Percentiles rank a stretch among this genome's conserved stretches.
Evolutionary conservation across 2,888 invertebrate genomes (phyloP).

Genomic region (Orthonychiurus folsomi): DNA sequence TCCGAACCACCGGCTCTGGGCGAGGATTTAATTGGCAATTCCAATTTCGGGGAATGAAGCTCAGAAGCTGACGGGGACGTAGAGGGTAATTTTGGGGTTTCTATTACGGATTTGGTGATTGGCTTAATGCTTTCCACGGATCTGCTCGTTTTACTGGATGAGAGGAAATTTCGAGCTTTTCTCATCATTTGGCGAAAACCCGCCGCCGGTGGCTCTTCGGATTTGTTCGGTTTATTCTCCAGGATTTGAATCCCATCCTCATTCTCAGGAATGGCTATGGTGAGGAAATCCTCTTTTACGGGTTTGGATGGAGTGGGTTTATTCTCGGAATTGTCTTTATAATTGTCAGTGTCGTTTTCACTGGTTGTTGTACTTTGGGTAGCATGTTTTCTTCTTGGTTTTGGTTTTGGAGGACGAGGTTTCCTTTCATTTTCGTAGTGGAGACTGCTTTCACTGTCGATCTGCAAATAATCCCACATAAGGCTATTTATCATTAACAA

Average conservation of each 20-base stretch:
- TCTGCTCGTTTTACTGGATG: not conserved
- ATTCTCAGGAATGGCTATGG: not conserved
- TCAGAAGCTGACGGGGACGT: no score
- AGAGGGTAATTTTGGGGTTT: not conserved
- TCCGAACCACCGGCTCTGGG: no score
- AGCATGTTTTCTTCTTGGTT: not conserved
- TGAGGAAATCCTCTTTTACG: not conserved
- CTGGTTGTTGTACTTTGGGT: not conserved
- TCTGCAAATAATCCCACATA: no score
- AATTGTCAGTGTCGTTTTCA: not conserved
- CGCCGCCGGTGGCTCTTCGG: not conserved
- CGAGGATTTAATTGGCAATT: not conserved
- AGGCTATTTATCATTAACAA: no score
- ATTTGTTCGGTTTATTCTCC: not conserved
- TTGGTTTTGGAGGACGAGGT: not conserved
- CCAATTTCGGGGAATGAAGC: no score
- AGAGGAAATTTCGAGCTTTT: not conserved
- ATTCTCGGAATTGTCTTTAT: not conserved
- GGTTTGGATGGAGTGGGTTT: not conserved
- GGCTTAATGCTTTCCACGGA: not conserved
- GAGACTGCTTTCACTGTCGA: no score
- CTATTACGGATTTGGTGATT: not conserved
- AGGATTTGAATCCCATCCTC: not conserved
- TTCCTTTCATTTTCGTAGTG: not conserved
- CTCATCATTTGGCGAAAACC: not conserved